Evolutionary conservation across 2,113 vertebrate genomes (phyloP).

Genomic region (Strigops habroptila): DNA sequence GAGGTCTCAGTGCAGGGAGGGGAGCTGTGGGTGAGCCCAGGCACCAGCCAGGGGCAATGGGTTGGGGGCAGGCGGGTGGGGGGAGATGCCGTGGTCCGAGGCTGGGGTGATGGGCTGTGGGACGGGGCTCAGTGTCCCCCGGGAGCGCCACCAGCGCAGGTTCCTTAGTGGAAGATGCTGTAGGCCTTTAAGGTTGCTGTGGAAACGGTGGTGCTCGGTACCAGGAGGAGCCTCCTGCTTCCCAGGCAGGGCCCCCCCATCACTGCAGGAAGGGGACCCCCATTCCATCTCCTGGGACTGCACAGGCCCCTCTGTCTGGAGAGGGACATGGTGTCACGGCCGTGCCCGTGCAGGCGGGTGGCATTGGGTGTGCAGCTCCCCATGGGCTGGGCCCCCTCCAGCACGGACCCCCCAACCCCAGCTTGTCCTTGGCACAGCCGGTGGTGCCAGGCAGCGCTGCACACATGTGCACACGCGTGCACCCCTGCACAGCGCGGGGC

Average conservation of each 20-base stretch:
- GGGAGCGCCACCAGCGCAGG: neutral
- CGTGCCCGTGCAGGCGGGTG: fast-evolving
- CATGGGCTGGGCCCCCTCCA: neutral
- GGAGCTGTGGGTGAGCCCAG: neutral
- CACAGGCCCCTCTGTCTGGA: fast-evolving
- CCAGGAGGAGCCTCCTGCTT: neutral
- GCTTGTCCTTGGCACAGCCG: neutral
- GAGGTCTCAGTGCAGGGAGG: neutral
- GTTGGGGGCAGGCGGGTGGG: fast-evolving
- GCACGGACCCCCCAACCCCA: fast-evolving
- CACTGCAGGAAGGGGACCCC: neutral
- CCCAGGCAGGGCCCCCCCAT: neutral
- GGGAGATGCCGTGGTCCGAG: fast-evolving
- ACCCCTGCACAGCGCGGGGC: too few species aligned
- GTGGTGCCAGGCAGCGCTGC: neutral
- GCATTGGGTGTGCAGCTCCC: too few species aligned
- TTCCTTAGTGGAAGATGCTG: neutral
- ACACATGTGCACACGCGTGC: fast-evolving
- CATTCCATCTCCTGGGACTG: fast-evolving
- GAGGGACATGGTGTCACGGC: fast-evolving
- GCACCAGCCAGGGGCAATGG: fast-evolving
- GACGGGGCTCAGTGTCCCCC: fast-evolving
- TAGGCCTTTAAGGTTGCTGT: slow-evolving; percentile 63
- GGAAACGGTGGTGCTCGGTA: slow-evolving; percentile 34
- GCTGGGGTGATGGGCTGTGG: neutral